Conservation (phyloP, 2,888 invertebrate genomes). For the Cylloceria caligata region DNA sequence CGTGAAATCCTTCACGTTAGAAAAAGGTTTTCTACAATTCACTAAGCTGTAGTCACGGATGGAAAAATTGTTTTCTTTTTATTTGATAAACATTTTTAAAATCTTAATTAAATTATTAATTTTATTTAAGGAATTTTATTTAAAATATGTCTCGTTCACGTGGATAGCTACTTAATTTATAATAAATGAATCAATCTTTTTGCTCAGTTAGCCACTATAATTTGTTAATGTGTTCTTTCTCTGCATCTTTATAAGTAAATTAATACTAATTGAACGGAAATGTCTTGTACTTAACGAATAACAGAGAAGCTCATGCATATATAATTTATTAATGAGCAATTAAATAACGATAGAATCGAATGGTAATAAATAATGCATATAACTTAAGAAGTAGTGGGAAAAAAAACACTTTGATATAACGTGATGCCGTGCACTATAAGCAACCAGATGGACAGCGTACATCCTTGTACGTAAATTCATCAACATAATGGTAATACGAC, state of each 20-base stretch:
- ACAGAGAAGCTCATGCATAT: not conserved
- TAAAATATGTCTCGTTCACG: not conserved
- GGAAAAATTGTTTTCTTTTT: not conserved
- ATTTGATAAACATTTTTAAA: not conserved
- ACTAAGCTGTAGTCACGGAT: not conserved
- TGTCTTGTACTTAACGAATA: not conserved
- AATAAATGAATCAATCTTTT: no score
- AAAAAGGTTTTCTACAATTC: not conserved
- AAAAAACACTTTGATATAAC: not conserved
- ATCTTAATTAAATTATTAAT: not conserved
- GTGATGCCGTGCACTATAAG: not conserved
- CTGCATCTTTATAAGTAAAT: not conserved
- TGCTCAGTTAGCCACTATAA: no score
- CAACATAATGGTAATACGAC: constrained; percentile 66
- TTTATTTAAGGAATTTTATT: not conserved
- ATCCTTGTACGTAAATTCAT: constrained; percentile 64
- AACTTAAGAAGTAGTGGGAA: not conserved
- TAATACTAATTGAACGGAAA: no score
- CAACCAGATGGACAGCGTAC: not conserved
- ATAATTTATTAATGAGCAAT: not conserved
- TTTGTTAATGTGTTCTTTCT: not conserved
- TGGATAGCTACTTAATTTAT: not conserved
- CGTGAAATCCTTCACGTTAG: not conserved
- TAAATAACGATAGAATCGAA: not conserved
- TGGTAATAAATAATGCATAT: not conserved